Conservation (phyloP, 2,113 vertebrate species). For the Rana temporaria region DNA sequence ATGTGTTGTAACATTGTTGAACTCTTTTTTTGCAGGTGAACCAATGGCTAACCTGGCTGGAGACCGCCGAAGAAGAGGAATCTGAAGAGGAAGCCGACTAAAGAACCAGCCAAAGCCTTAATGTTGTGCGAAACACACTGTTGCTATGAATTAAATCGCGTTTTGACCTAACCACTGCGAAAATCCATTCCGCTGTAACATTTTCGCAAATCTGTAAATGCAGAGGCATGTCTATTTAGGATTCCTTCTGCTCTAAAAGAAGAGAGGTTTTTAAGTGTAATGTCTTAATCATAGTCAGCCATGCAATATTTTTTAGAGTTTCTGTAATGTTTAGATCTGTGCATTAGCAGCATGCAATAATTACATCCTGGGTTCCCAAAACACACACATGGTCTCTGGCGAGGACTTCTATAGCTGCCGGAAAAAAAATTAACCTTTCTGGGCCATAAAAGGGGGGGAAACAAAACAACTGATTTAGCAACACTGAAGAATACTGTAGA, state of each 20-base stretch:
- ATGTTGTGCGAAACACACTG: constrained; percentile 86
- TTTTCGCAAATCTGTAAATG: constrained; percentile 80
- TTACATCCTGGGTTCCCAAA: constrained; percentile 77
- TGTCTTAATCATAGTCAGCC: constrained; percentile 85
- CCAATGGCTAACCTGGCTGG: constrained; percentile 99
- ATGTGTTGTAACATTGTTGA: not conserved
- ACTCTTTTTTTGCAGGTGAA: constrained; percentile 83
- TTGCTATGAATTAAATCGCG: constrained; percentile 79
- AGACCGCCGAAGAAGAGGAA: constrained; percentile 98
- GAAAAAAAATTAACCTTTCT: constrained; percentile 66
- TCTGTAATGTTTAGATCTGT: constrained; percentile 84
- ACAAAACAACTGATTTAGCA: constrained; percentile 79
- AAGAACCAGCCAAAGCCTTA: constrained; percentile 92
- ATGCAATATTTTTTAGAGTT: constrained; percentile 83
- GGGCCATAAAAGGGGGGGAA: constrained; percentile 77
- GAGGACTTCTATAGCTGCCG: constrained; percentile 79
- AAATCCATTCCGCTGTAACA: constrained; percentile 87
- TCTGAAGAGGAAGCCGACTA: constrained; percentile 96
- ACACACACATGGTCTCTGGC: constrained; percentile 78
- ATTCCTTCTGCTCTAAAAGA: constrained; percentile 75
- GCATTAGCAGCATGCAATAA: constrained; percentile 87
- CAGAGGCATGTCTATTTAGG: constrained; percentile 77
- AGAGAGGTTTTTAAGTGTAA: constrained; percentile 77
- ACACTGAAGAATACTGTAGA: constrained; percentile 92
- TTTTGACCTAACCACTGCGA: constrained; percentile 87